These are phyloP conservation scores for Opisthograptis luteolata DNA, from an alignment of 2,888 invertebrate species.

Conservation along the genomic window DNA sequence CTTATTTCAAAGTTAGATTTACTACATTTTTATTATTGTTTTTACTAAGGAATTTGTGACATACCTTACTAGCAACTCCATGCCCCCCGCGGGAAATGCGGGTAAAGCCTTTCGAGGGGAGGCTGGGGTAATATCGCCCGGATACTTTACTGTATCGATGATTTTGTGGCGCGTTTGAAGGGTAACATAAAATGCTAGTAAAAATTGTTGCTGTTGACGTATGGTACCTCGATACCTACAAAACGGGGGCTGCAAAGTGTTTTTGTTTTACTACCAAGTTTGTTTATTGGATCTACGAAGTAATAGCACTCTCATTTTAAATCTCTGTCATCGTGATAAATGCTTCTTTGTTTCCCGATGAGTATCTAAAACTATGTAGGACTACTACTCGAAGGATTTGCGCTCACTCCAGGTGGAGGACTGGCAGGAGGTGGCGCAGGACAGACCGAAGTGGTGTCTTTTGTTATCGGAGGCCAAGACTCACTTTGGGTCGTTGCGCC, in stretches of 20 bases:
- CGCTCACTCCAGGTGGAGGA: too few relatives aligned
- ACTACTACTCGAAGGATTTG: too few relatives aligned
- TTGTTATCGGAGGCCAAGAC: too few relatives aligned
- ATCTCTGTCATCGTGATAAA: too few relatives aligned
- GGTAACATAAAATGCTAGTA: slow-evolving; percentile 38
- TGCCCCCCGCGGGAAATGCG: slow-evolving; percentile 68
- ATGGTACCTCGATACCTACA: not conserved
- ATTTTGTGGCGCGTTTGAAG: slow-evolving; percentile 54
- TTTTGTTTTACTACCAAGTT: not conserved
- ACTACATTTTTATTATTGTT: too few relatives aligned
- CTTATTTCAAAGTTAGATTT: too few relatives aligned
- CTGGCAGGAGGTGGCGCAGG: too few relatives aligned
- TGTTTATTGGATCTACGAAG: not conserved
- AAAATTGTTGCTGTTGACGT: slow-evolving; percentile 33
- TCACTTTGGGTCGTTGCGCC: too few relatives aligned
- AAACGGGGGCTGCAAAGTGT: not conserved
- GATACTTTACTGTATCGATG: slow-evolving; percentile 68
- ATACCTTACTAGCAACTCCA: slow-evolving; percentile 13
- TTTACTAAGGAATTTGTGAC: slow-evolving; percentile 1
- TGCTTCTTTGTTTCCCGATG: too few relatives aligned
- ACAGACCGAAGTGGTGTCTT: too few relatives aligned
- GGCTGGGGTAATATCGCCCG: slow-evolving; percentile 36
- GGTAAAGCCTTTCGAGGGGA: slow-evolving; percentile 46
- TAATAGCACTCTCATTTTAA: too few relatives aligned
- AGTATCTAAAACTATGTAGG: too few relatives aligned